Percentiles rank a stretch among this genome's conserved stretches.
Evolutionary conservation across 2,888 invertebrate species (phyloP).

Genomic region (Cantharis flavilabris): DNA sequence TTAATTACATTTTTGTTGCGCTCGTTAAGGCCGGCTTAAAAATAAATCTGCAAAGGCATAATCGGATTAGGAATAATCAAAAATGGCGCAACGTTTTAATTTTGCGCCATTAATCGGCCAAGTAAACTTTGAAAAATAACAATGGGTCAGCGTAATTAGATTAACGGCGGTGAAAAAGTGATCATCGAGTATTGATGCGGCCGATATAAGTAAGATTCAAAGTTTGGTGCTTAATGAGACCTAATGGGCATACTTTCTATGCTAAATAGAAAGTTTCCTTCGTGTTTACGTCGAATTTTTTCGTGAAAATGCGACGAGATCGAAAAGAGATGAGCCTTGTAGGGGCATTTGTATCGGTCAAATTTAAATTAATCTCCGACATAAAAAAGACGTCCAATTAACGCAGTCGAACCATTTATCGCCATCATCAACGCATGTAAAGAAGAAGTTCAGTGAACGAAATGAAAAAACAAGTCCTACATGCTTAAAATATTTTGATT

Average conservation of each 20-base stretch:
- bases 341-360: slow-evolving; percentile 12
- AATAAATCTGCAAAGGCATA: neutral
- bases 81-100: neutral
- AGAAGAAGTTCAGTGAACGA: slow-evolving; percentile 38
- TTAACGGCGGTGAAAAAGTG: neutral
- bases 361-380: slow-evolving; percentile 18
- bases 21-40: neutral
- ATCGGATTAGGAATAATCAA: neutral
- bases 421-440: slow-evolving; percentile 30
- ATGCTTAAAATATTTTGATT: slow-evolving; percentile 25
- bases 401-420: slow-evolving; percentile 35
- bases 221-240: neutral
- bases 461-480: slow-evolving; percentile 34
- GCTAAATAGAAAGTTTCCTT: neutral
- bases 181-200: neutral
- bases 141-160: neutral
- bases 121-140: neutral
- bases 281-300: neutral
- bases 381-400: slow-evolving; percentile 39
- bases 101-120: neutral
- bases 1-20: neutral
- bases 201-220: neutral
- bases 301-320: neutral
- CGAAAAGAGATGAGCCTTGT: neutral
- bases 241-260: neutral